These are phyloP conservation scores for Brachionus paranguensis DNA, from an alignment of 1,140 invertebrate species.

Conservation along the genomic window DNA sequence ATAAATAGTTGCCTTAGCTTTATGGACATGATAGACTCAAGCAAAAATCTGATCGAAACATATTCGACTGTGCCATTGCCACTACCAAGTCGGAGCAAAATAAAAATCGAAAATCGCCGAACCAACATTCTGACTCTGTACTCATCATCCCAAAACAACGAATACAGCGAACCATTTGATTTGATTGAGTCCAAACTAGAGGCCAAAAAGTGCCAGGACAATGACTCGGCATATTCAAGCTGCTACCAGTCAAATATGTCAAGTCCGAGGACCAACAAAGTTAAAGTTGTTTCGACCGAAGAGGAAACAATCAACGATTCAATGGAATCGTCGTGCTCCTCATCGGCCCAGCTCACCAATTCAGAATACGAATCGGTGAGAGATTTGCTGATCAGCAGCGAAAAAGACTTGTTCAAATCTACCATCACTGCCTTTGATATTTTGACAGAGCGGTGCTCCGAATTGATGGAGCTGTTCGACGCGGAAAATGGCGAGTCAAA, in stretches of 20 bases:
- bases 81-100: not conserved
- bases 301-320: not conserved
- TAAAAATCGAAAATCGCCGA: not conserved
- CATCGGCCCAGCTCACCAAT: not conserved
- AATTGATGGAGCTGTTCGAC: slow-evolving; percentile 24
- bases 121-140: not conserved
- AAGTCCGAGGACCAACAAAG: not conserved
- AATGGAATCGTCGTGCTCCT: not conserved
- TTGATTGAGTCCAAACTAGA: not conserved
- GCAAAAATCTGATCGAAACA: not conserved
- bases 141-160: not conserved
- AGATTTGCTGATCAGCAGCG: not conserved
- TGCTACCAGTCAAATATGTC: not conserved
- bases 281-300: not conserved
- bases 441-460: not conserved
- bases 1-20: not conserved
- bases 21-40: not conserved
- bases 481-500: not conserved
- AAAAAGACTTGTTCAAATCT: slow-evolving; percentile 25
- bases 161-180: slow-evolving; percentile 12
- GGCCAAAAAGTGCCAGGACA: not conserved
- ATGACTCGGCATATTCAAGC: slow-evolving; percentile 21
- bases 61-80: not conserved
- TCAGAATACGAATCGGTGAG: not conserved
- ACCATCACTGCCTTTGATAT: slow-evolving; percentile 13